These are phyloP conservation scores for Ophonus ardosiacus DNA, from an alignment of 2,888 invertebrate species.

Conservation along the genomic window DNA sequence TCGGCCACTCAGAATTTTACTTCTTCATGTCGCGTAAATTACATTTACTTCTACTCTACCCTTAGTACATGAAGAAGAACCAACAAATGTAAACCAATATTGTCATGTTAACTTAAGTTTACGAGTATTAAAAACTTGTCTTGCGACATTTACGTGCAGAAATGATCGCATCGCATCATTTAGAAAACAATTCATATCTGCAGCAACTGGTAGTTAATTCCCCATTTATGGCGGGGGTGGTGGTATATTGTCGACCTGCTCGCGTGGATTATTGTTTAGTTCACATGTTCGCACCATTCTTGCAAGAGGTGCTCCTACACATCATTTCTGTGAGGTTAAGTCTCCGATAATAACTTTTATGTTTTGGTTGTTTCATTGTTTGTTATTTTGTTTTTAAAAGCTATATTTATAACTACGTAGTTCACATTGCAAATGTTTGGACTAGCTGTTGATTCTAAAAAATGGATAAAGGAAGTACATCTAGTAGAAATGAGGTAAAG, in stretches of 20 bases:
- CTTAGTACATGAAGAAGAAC: too few species aligned
- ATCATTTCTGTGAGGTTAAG: background rate
- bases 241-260: background rate
- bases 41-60: too few species aligned
- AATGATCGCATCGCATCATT: background rate
- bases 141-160: background rate
- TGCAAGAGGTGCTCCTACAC: background rate
- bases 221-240: background rate
- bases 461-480: conserved; percentile 76
- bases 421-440: conserved; percentile 64
- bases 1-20: too few species aligned
- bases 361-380: background rate
- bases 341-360: background rate
- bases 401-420: background rate
- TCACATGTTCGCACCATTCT: background rate
- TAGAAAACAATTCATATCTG: background rate
- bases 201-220: conserved; percentile 28
- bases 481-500: conserved; percentile 53
- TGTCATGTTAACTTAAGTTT: background rate
- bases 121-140: background rate
- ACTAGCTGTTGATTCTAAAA: conserved; percentile 70
- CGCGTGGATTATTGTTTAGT: background rate
- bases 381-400: background rate
- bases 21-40: too few species aligned
- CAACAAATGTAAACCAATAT: too few species aligned